Base-by-base conservation (phyloP, 2,888 invertebrate species). In the Pandemis heparana region DNA sequence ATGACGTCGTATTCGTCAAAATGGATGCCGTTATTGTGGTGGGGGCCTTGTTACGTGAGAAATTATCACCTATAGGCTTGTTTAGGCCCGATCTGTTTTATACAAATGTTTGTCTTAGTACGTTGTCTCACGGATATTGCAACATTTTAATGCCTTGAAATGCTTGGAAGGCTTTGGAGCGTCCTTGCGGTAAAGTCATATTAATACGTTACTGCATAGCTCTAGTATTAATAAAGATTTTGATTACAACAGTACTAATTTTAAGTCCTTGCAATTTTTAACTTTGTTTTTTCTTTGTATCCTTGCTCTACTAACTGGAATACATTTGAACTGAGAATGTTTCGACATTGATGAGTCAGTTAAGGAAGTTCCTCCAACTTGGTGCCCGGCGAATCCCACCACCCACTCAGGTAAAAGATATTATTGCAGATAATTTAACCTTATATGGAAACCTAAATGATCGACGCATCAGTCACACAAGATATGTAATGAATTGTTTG, bases 1-100 rank as follows among this genome's bases (percentile, higher is more conserved):
- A 85, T 81, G 77, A 78, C 75, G 76, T 74, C 67, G 74, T 68
- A 84, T 84, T 79, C 77, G 76, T 83, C 82, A 82, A 80, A 81
- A 80, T 78, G 72, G 71, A 75, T 69, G 66, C 46, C 38, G 38
- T 51, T 68, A 67, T 67, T 67, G 53, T 64, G 64, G 68, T 69
- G 66, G 74, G 56, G 53, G 64, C 48, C 68, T 62, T 63, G 74
- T 66, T 71, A 71, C 74, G 72, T 75, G 73, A 71, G 75, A 75
- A 53, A 75, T 69, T 72, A 69, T 69, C 64, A 59, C 59, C 41
- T n/a, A 48, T 41, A 43, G 51, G 69, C n/a, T 66, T 18, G 66
- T 46, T 65, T 65, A 18, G 67, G 39, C 51, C 14, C 14, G 39
- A 72, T 72, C 51, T 72, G 48, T 41, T 64, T 60, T 62, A 56